Percentiles rank a stretch among this genome's conserved stretches.
Conservation (phyloP, 2,888 invertebrate genomes). For the Nowickia ferox region DNA sequence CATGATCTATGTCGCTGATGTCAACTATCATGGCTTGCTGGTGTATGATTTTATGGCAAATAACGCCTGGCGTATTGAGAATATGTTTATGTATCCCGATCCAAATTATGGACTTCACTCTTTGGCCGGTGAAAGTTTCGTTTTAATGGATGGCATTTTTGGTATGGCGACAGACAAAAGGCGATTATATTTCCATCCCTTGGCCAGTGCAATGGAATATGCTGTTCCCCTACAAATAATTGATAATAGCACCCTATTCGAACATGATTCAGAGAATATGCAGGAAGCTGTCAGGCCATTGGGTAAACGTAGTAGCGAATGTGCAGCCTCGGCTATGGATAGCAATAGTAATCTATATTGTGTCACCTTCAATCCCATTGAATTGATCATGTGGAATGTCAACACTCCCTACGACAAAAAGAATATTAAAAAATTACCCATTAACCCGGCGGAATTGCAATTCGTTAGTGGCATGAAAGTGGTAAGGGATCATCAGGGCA, state of each 20-base stretch:
- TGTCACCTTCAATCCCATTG: slow-evolving; percentile 87
- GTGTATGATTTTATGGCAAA: slow-evolving; percentile 85
- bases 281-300: slow-evolving; percentile 84
- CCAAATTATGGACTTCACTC: slow-evolving; percentile 85
- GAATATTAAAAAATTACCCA: slow-evolving; percentile 85
- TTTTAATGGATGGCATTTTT: slow-evolving; percentile 88
- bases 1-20: slow-evolving; percentile 87
- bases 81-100: slow-evolving; percentile 85
- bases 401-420: slow-evolving; percentile 85
- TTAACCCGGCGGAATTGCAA: slow-evolving; percentile 86
- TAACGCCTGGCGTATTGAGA: slow-evolving; percentile 85
- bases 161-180: slow-evolving; percentile 83
- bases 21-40: slow-evolving; percentile 85
- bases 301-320: slow-evolving; percentile 86
- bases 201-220: slow-evolving; percentile 86
- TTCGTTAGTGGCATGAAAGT: slow-evolving; percentile 91
- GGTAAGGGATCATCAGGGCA: slow-evolving; percentile 84
- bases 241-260: slow-evolving; percentile 84
- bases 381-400: slow-evolving; percentile 90
- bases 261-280: slow-evolving; percentile 81
- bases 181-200: slow-evolving; percentile 86
- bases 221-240: slow-evolving; percentile 85
- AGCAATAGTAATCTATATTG: slow-evolving; percentile 83
- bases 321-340: slow-evolving; percentile 88
- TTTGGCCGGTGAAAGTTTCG: slow-evolving; percentile 85